Conservation (phyloP, 2,888 invertebrate species). For the Leuctra nigra region DNA sequence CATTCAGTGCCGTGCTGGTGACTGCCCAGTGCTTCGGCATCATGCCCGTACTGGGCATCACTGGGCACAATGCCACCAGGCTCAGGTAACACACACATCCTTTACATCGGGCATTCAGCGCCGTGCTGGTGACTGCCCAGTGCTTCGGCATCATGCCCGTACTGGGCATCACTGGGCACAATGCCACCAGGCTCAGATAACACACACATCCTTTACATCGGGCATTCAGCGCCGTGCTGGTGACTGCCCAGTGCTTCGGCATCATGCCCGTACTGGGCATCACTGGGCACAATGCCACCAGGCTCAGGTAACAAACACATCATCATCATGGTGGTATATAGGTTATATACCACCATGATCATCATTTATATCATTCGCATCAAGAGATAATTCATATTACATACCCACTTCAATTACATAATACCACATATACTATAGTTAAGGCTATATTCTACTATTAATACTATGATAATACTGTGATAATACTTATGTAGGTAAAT, state of each 20-base stretch:
- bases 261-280: background rate
- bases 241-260: background rate
- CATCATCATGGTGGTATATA: no score
- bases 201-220: no score
- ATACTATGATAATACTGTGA: no score
- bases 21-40: background rate
- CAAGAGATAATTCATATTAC: no score
- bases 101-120: background rate
- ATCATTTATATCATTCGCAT: no score
- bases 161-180: background rate
- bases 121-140: background rate
- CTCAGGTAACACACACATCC: no score
- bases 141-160: slow-evolving; percentile 3
- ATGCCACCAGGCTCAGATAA: background rate
- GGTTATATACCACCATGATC: no score
- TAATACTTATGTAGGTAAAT: no score
- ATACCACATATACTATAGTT: no score
- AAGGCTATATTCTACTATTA: no score
- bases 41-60: background rate
- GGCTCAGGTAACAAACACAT: slow-evolving; percentile 1
- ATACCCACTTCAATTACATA: no score
- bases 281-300: background rate
- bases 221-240: background rate
- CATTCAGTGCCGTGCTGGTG: background rate
- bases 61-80: background rate